These are phyloP conservation scores for Aepyceros melampus DNA, from an alignment of 2,113 vertebrate species.

Conservation along the genomic window DNA sequence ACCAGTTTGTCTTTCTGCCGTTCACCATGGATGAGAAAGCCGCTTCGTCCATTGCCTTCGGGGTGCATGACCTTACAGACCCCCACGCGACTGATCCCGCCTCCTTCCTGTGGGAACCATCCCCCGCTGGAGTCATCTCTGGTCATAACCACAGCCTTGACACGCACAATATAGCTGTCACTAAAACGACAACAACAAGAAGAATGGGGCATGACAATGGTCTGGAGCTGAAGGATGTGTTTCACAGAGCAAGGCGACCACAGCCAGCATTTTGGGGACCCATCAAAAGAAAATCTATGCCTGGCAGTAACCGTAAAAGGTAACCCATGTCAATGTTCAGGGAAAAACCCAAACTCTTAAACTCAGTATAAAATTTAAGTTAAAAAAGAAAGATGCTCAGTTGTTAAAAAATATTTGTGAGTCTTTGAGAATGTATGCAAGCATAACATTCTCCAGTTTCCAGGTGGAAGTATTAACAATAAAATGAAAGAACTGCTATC, in stretches of 20 bases:
- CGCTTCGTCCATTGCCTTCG: constrained; percentile 89
- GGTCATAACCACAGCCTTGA: constrained; percentile 99
- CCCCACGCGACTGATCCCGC: constrained; percentile 96
- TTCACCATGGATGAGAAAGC: constrained; percentile 98
- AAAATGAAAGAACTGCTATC: not conserved
- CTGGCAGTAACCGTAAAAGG: not conserved
- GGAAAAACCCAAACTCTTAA: not conserved
- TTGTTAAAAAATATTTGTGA: not conserved
- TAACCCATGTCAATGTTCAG: not conserved
- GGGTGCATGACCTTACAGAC: constrained; percentile 94
- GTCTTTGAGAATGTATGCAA: not conserved
- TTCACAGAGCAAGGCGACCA: not conserved
- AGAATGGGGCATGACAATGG: constrained; percentile 70
- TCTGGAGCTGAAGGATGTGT: constrained; percentile 19
- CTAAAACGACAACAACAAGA: constrained; percentile 81
- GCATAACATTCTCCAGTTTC: not conserved
- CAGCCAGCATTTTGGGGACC: not conserved
- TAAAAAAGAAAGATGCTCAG: not conserved
- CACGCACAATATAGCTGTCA: constrained; percentile 99
- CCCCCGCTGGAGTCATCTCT: constrained; percentile 99
- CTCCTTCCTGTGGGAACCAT: constrained; percentile 98
- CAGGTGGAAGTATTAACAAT: not conserved
- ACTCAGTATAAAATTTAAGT: not conserved
- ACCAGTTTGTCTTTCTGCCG: constrained; percentile 98
- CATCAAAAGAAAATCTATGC: not conserved